Evolutionary conservation across 2,113 vertebrate genomes (phyloP), one percentile per base, ranked within the genome.

Genomic region (Ascaphus truei): DNA sequence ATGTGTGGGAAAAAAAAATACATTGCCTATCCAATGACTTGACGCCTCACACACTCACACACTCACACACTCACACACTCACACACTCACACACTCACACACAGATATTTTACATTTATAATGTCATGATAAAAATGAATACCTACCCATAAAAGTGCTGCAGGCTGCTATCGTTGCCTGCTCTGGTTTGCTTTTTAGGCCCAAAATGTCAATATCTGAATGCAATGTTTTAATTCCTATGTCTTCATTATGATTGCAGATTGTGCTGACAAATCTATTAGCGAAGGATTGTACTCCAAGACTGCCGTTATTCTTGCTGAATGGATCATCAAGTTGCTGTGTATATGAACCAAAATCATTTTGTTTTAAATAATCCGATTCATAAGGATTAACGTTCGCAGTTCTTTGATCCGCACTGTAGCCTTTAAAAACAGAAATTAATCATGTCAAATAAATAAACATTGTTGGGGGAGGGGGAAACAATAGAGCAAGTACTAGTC

Each of bases 101-200:
- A n/a, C n/a, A n/a, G n/a, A 22, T 18, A 48, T 23, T 2, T 23
- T 20, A 48, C 8, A 48, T 8, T 9, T 10, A 23, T 3, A 48
- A 23, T 3, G 22, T 3, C 43, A 47, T n/a, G n/a, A n/a, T 47
- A 23, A 47, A 20, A 3, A 52, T 51, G 20, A 20, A 11, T 20
- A 86, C 93, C 47, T 87, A 99, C 96, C 94, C 92, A 98, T 88
- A 79, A 94, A 96, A 65, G 89, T 88, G 76, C 77, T 89, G 45
- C 55, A 86, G 41, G 25, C 55, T 1, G 37, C 43, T 64, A 75
- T 0, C 1, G 74, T 65, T 1, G 76, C 68, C 11, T 77, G 72
- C 22, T 94, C 91, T 1, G 79, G 81, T 59, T 76, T 76, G 60
- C 75, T 79, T 26, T 81, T 83, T 1, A 84, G 85, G 65, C 91